Conservation (phyloP, 1,140 invertebrate species). For the Drosophila nigrodunni region DNA sequence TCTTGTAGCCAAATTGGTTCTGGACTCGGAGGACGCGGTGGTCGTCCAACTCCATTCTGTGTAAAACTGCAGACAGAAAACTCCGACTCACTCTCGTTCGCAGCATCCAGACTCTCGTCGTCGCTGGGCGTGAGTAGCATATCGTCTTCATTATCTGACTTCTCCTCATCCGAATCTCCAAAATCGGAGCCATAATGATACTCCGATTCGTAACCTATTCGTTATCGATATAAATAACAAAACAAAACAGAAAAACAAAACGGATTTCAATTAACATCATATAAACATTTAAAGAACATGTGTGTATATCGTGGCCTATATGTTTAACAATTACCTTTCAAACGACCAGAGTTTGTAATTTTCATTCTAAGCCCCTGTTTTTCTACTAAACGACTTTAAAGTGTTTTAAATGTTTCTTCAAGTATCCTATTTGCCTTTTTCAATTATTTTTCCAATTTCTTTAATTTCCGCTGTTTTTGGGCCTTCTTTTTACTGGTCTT, state of each 20-base stretch:
- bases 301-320: conserved; percentile 11
- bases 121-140: conserved; percentile 88
- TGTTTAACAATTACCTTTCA: conserved; percentile 48
- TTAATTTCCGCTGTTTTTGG: neutral
- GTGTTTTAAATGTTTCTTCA: neutral
- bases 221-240: neutral
- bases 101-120: conserved; percentile 88
- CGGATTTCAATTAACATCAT: neutral
- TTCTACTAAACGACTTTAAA: neutral
- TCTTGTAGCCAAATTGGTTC: conserved; percentile 95
- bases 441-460: neutral
- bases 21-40: conserved; percentile 90
- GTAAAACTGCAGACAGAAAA: conserved; percentile 92
- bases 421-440: neutral
- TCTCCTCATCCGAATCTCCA: conserved; percentile 92
- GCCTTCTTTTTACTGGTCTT: neutral
- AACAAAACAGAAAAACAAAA: conserved; percentile 5
- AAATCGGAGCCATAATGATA: conserved; percentile 96
- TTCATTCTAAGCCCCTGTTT: conserved; percentile 36
- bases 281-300: neutral
- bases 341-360: conserved; percentile 29
- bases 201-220: conserved; percentile 92
- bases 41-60: conserved; percentile 85
- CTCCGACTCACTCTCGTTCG: conserved; percentile 92
- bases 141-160: conserved; percentile 90